Conservation (phyloP, 2,888 invertebrate genomes). For the Allacma fusca region DNA sequence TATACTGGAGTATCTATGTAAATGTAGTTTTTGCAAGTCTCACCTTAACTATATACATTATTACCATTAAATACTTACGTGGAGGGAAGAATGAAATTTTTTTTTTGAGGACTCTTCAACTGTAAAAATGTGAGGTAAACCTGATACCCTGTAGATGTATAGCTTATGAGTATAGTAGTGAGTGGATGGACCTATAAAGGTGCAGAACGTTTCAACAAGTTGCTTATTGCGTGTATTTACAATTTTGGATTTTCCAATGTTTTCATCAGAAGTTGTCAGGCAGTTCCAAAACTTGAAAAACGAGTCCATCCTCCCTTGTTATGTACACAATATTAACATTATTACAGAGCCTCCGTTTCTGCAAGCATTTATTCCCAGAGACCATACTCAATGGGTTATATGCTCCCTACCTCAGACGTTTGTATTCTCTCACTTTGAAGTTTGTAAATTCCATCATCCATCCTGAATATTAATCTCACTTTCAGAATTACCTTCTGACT, state of each 20-base stretch:
- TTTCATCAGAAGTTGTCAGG: neutral
- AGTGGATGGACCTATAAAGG: neutral
- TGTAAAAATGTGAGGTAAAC: slow-evolving; percentile 3
- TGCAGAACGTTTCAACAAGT: neutral
- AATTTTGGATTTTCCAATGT: slow-evolving; percentile 2
- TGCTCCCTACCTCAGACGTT: too few relatives aligned
- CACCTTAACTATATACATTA: neutral
- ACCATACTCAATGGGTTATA: too few relatives aligned
- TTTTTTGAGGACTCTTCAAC: neutral
- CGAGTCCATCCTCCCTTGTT: neutral
- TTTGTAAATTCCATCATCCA: neutral
- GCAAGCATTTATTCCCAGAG: too few relatives aligned
- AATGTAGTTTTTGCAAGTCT: slow-evolving; percentile 2
- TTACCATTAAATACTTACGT: neutral
- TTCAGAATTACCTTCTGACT: neutral
- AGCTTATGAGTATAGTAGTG: neutral
- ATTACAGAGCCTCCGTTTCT: too few relatives aligned
- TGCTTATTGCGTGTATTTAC: slow-evolving; percentile 13
- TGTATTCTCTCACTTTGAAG: too few relatives aligned
- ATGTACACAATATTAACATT: too few relatives aligned
- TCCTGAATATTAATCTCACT: neutral
- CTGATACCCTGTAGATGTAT: neutral
- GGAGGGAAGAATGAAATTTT: neutral
- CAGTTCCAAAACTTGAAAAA: slow-evolving; percentile 16
- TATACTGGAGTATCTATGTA: neutral